Evolutionary conservation across 30 jellyfish, hydroid and myxozoan genomes (phyloP).

Genomic region (Turritopsis dohrnii): DNA sequence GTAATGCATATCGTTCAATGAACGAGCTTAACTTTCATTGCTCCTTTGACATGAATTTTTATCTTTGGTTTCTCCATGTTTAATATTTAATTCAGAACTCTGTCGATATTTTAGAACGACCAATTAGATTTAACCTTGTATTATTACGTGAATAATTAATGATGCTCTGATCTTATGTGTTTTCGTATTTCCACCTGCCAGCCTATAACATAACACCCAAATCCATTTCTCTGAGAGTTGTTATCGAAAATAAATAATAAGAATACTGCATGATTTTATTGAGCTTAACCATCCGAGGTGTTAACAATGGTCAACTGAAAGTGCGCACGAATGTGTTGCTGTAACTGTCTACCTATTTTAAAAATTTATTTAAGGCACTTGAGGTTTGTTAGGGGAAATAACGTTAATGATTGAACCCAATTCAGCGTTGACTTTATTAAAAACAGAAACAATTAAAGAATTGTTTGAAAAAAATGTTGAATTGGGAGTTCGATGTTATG

Average conservation of each 20-base stretch:
- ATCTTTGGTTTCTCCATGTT: background rate
- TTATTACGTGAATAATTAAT: background rate
- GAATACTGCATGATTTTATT: background rate
- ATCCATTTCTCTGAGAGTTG: background rate
- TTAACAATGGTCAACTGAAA: background rate
- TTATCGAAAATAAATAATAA: no score
- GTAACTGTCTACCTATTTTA: background rate
- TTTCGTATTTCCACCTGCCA: background rate
- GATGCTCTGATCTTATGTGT: background rate
- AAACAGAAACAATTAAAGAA: background rate
- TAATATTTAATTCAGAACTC: background rate
- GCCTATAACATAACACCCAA: background rate
- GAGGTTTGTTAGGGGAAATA: background rate
- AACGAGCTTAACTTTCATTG: background rate
- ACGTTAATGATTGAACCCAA: background rate
- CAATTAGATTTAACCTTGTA: background rate
- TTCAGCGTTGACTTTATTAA: background rate
- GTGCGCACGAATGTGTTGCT: background rate
- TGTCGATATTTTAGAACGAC: background rate
- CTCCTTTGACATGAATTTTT: background rate
- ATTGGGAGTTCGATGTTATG: background rate
- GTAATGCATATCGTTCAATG: background rate
- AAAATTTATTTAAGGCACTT: background rate
- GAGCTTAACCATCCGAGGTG: background rate
- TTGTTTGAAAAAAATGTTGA: no score